Evolutionary conservation across 2,888 invertebrate genomes (phyloP).

Genomic region (Agonopterix subpropinquella): DNA sequence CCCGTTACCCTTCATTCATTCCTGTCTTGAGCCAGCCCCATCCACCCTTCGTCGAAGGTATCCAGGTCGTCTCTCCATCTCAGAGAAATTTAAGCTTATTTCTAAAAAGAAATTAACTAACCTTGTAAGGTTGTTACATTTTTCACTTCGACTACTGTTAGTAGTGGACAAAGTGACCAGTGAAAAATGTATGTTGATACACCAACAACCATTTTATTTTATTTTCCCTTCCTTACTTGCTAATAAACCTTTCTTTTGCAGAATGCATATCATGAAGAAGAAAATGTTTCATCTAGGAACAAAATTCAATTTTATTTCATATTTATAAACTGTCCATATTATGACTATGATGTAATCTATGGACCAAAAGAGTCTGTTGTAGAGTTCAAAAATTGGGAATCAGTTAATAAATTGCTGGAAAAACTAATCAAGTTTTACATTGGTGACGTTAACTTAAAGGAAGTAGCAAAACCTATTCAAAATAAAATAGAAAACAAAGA

Average conservation of each 20-base stretch:
- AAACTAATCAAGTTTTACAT: slow-evolving; percentile 47
- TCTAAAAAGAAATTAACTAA: too few relatives aligned
- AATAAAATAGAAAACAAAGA: slow-evolving; percentile 13
- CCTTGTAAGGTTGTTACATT: too few relatives aligned
- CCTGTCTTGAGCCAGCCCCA: too few relatives aligned
- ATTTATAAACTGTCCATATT: slow-evolving; percentile 71
- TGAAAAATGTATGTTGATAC: too few relatives aligned
- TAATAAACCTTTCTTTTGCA: slow-evolving; percentile 14
- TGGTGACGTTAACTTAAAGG: slow-evolving; percentile 33
- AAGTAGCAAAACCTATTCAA: slow-evolving; percentile 16
- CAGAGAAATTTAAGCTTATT: too few relatives aligned
- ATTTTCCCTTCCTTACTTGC: too few relatives aligned
- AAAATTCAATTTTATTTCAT: slow-evolving; percentile 65
- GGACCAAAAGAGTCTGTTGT: slow-evolving; percentile 62
- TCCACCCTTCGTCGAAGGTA: too few relatives aligned
- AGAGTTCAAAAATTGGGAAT: slow-evolving; percentile 74
- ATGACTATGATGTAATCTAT: slow-evolving; percentile 69
- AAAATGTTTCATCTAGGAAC: slow-evolving; percentile 19
- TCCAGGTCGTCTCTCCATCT: too few relatives aligned
- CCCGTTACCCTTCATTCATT: too few relatives aligned
- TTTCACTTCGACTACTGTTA: too few relatives aligned
- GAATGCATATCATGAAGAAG: slow-evolving; percentile 20
- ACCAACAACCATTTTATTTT: too few relatives aligned
- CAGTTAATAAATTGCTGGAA: slow-evolving; percentile 41
- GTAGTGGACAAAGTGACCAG: too few relatives aligned